phyloP scores from a whole-genome alignment of 2,113 vertebrate genomes.

The Camelus dromedarius region DNA sequence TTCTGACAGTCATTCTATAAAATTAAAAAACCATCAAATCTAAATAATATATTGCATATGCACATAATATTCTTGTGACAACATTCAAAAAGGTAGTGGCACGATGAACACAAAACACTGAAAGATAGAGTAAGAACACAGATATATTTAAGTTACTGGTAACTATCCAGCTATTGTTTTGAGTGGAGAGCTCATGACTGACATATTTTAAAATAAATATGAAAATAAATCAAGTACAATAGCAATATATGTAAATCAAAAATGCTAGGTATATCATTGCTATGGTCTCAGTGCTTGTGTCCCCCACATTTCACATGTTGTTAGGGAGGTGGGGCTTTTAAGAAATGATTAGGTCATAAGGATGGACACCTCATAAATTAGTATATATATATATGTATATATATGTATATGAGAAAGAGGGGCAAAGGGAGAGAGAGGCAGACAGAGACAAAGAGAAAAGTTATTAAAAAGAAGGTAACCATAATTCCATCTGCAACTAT shows the following conservation, averaged over 20 bases:
- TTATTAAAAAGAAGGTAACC: neutral
- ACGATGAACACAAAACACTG: neutral
- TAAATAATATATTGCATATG: neutral
- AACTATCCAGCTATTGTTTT: neutral
- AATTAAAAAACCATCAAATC: neutral
- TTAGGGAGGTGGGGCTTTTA: neutral
- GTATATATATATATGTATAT: too few relatives aligned
- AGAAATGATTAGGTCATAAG: neutral
- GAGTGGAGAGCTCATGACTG: neutral
- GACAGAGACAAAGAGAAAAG: neutral
- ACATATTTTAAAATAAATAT: neutral
- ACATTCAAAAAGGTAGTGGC: neutral
- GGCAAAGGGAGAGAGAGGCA: neutral
- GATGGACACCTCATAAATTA: neutral
- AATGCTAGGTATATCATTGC: neutral
- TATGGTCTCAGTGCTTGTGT: neutral
- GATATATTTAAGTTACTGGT: neutral
- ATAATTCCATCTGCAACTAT: neutral
- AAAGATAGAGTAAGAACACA: neutral
- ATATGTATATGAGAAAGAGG: neutral
- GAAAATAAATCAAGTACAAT: slow-evolving; percentile 1
- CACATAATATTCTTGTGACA: neutral
- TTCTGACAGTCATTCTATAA: neutral
- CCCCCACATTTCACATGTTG: neutral
- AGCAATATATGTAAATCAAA: neutral